A percentile compares a stretch with the other conserved stretches of the same genome.
Conservation (phyloP, 2,797 vertebrate species). For the Gymnothorax javanicus region DNA sequence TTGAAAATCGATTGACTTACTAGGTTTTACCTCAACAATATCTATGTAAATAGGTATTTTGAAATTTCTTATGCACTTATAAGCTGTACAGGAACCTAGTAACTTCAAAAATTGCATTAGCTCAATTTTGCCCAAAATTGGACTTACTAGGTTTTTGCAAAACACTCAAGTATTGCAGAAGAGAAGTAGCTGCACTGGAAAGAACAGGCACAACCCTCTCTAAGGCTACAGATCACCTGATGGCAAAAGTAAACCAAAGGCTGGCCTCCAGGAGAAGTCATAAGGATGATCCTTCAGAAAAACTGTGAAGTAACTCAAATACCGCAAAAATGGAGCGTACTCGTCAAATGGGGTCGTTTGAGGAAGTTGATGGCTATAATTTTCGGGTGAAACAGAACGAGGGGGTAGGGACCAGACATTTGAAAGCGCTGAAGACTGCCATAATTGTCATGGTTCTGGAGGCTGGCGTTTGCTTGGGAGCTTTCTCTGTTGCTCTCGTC, state of each 20-base stretch:
- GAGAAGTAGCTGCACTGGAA: slow-evolving; percentile 26
- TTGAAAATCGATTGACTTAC: too few relatives aligned
- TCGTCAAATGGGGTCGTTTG: slow-evolving; percentile 12
- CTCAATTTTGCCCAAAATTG: not conserved
- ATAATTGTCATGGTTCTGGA: too few relatives aligned
- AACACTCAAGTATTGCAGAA: slow-evolving; percentile 31
- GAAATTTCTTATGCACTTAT: too few relatives aligned
- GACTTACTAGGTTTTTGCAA: not conserved
- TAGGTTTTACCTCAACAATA: too few relatives aligned
- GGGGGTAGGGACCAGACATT: not conserved
- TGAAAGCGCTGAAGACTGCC: not conserved
- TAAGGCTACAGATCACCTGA: slow-evolving; percentile 24
- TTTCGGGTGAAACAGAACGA: not conserved
- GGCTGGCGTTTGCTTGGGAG: too few relatives aligned
- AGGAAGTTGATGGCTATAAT: not conserved
- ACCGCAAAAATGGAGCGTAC: too few relatives aligned
- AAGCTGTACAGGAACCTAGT: too few relatives aligned
- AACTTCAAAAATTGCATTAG: too few relatives aligned
- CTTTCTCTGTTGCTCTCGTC: too few relatives aligned
- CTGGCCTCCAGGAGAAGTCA: not conserved
- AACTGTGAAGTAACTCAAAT: too few relatives aligned
- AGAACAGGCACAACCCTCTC: slow-evolving; percentile 15
- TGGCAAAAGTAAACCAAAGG: not conserved
- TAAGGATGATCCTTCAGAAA: too few relatives aligned
- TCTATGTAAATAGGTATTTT: too few relatives aligned